Conservation (phyloP, 1,140 invertebrate species). For the Drosophila ficusphila region DNA sequence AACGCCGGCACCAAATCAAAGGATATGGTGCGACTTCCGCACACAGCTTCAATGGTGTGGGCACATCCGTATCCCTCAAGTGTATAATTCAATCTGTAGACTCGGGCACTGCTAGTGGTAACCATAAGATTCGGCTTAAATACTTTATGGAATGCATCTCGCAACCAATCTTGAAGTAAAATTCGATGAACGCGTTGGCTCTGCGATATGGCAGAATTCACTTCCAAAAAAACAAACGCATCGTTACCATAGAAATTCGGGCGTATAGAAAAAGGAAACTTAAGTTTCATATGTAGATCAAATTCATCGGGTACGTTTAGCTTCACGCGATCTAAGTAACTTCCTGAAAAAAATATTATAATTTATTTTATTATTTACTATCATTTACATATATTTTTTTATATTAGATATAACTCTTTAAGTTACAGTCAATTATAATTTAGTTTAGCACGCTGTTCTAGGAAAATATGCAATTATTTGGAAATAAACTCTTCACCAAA, state of each 20-base stretch:
- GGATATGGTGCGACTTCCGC: slow-evolving; percentile 1
- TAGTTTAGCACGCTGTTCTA: too few relatives aligned
- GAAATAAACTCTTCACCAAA: too few relatives aligned
- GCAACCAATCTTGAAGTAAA: slow-evolving; percentile 33
- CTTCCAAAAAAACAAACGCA: slow-evolving; percentile 15
- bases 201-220: background rate
- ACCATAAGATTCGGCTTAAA: background rate
- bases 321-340: slow-evolving; percentile 46
- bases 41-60: slow-evolving; percentile 24
- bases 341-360: slow-evolving; percentile 16
- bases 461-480: too few relatives aligned
- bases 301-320: slow-evolving; percentile 44
- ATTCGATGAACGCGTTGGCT: slow-evolving; percentile 6
- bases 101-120: background rate
- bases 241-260: background rate
- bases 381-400: too few relatives aligned
- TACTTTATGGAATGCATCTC: slow-evolving; percentile 14
- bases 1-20: slow-evolving; percentile 48
- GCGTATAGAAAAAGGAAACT: slow-evolving; percentile 11
- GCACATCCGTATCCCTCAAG: slow-evolving; percentile 35
- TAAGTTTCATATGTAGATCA: slow-evolving; percentile 48
- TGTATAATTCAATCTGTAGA: slow-evolving; percentile 10
- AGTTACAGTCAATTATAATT: too few relatives aligned
- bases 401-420: too few relatives aligned
- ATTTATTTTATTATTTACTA: too few relatives aligned